Percentiles rank a stretch among this genome's conserved stretches.
Conservation (phyloP, 2,797 vertebrate species). For the Emys orbicularis region DNA sequence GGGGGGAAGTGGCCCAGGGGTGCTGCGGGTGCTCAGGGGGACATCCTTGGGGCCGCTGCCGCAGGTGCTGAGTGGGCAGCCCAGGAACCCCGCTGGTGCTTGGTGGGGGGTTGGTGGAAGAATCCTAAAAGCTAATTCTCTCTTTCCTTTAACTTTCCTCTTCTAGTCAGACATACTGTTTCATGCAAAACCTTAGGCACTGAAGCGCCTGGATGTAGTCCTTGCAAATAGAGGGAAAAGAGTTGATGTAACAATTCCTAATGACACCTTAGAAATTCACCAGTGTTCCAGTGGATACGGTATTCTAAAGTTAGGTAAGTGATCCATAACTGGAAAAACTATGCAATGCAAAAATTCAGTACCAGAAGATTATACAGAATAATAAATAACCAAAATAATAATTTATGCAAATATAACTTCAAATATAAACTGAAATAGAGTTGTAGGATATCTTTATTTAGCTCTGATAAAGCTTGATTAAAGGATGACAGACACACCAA, state of each 20-base stretch:
- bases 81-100: too few species aligned
- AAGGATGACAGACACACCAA: not conserved
- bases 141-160: not conserved
- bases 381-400: not conserved
- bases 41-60: too few species aligned
- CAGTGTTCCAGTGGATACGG: not conserved
- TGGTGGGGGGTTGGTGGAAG: too few species aligned
- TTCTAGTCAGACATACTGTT: fast-evolving
- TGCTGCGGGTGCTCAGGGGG: too few species aligned
- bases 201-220: too few species aligned
- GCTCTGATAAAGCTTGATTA: not conserved
- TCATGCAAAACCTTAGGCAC: not conserved
- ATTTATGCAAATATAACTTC: not conserved
- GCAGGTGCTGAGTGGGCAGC: too few species aligned
- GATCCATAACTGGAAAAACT: not conserved
- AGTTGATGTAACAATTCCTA: too few species aligned
- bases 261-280: too few species aligned
- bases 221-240: too few species aligned
- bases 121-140: not conserved
- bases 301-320: not conserved
- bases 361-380: not conserved
- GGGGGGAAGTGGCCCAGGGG: too few species aligned
- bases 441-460: not conserved
- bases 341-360: not conserved
- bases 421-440: not conserved